Evolutionary conservation across 2,797 vertebrate species (phyloP).

Genomic region (Luscinia luscinia): DNA sequence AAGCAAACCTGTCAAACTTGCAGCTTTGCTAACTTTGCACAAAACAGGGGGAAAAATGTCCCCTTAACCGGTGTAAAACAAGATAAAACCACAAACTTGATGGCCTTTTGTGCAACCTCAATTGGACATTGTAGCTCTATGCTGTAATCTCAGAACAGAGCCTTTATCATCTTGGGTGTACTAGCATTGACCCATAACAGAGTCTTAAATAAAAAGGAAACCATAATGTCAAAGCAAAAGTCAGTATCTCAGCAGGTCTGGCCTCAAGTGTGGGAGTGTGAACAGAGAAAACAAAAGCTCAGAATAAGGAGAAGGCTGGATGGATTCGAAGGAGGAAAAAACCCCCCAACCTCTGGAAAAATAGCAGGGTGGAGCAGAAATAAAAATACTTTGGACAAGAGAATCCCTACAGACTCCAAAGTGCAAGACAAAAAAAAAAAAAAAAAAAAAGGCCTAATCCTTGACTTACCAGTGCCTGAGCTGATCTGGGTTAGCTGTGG

Average conservation of each 20-base stretch:
- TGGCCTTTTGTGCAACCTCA: slow-evolving; percentile 57
- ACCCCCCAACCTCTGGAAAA: background rate
- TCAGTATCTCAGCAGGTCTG: slow-evolving; percentile 62
- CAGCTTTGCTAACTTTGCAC: slow-evolving; percentile 73
- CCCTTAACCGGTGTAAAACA: slow-evolving; percentile 68
- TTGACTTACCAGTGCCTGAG: background rate
- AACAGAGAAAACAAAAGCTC: slow-evolving; percentile 52
- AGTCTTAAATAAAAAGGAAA: slow-evolving; percentile 64
- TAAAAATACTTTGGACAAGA: slow-evolving; percentile 36
- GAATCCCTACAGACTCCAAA: background rate
- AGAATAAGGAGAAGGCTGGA: background rate
- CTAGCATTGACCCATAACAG: slow-evolving; percentile 56
- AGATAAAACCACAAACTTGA: slow-evolving; percentile 75
- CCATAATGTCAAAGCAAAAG: slow-evolving; percentile 48
- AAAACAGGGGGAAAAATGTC: slow-evolving; percentile 37
- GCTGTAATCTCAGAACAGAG: slow-evolving; percentile 61
- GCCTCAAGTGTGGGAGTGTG: slow-evolving; percentile 16
- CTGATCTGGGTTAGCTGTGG: background rate
- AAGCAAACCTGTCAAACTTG: slow-evolving; percentile 71
- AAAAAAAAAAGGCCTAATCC: background rate
- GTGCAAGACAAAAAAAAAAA: background rate
- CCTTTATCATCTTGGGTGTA: slow-evolving; percentile 63
- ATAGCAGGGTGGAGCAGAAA: slow-evolving; percentile 55
- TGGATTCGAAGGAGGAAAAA: background rate
- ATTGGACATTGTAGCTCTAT: slow-evolving; percentile 64